These are phyloP conservation scores for Bradysia coprophila DNA, from an alignment of 1,140 invertebrate genomes.

Conservation along the genomic window DNA sequence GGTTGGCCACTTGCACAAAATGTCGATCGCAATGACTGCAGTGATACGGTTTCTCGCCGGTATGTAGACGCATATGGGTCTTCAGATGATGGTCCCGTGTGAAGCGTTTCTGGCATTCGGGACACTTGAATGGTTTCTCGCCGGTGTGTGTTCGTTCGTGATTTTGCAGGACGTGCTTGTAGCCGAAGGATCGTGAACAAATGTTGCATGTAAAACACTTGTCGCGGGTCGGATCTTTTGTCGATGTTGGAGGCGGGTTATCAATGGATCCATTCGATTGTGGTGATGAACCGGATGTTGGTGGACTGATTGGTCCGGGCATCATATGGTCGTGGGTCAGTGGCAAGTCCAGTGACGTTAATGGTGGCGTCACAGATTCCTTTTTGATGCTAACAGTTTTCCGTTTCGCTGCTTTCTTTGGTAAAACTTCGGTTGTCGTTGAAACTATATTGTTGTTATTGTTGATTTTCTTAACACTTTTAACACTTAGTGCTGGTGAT, in stretches of 20 bases:
- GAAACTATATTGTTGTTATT: constrained; percentile 21
- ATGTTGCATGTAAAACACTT: constrained; percentile 76
- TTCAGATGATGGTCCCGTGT: constrained; percentile 91
- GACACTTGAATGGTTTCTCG: constrained; percentile 91
- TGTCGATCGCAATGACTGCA: constrained; percentile 80
- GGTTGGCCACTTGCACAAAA: constrained; percentile 87
- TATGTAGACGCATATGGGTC: constrained; percentile 83
- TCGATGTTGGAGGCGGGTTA: constrained; percentile 21
- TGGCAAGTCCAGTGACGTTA: constrained; percentile 10
- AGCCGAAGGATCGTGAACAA: constrained; percentile 75
- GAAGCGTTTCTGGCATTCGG: constrained; percentile 84
- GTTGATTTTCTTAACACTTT: constrained; percentile 18
- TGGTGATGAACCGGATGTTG: constrained; percentile 29
- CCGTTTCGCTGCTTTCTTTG: constrained; percentile 21
- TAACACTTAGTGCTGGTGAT: constrained; percentile 16
- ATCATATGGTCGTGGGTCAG: constrained; percentile 22
- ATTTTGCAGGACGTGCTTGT: constrained; percentile 90
- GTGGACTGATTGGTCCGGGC: constrained; percentile 24
- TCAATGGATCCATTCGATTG: constrained; percentile 21
- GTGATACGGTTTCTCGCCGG: constrained; percentile 83
- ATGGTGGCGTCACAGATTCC: constrained; percentile 17
- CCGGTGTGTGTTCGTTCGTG: constrained; percentile 94
- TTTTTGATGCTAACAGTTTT: constrained; percentile 14
- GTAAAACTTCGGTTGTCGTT: constrained; percentile 10
- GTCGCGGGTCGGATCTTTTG: constrained; percentile 39